phyloP scores from a whole-genome alignment of 2,888 invertebrate genomes.

The Choreutis nemorana region DNA sequence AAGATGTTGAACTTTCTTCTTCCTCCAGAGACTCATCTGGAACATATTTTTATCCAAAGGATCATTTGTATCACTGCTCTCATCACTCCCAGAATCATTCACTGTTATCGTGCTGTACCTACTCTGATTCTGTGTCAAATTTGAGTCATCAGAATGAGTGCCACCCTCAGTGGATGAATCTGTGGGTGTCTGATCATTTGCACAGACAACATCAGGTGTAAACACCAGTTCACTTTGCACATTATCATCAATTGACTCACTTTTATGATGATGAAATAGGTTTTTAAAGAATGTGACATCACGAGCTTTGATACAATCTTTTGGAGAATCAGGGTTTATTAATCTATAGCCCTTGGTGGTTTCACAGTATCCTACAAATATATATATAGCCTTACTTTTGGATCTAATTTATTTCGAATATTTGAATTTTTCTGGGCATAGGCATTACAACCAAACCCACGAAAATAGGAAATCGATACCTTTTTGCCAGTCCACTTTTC shows the following conservation, averaged over 20 bases:
- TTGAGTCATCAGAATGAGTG: slow-evolving; percentile 4
- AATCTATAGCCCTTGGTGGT: slow-evolving; percentile 9
- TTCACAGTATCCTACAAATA: slow-evolving; percentile 10
- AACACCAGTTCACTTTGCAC: too few species aligned
- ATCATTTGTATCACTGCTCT: slow-evolving; percentile 3
- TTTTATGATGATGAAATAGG: slow-evolving; percentile 5
- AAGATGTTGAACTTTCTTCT: slow-evolving; percentile 1
- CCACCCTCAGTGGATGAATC: background rate
- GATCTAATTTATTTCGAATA: slow-evolving; percentile 10
- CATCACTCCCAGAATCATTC: too few species aligned
- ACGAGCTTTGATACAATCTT: slow-evolving; percentile 7
- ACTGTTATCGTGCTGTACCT: too few species aligned
- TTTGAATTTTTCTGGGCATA: slow-evolving; percentile 10
- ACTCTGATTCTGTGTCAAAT: slow-evolving; percentile 2
- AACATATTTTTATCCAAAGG: slow-evolving; percentile 7
- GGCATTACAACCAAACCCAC: slow-evolving; percentile 11
- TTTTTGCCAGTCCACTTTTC: slow-evolving; percentile 10
- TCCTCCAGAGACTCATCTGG: slow-evolving; percentile 2
- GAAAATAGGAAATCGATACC: slow-evolving; percentile 8
- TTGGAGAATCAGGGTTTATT: slow-evolving; percentile 8
- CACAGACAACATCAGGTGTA: too few species aligned
- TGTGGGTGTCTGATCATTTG: too few species aligned
- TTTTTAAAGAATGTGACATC: slow-evolving; percentile 10
- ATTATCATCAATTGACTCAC: background rate
- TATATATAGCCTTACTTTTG: slow-evolving; percentile 9